Evolutionary conservation across 2,888 invertebrate species (phyloP), one percentile per base, ranked within the genome.

Genomic region (Andrena dorsata): DNA sequence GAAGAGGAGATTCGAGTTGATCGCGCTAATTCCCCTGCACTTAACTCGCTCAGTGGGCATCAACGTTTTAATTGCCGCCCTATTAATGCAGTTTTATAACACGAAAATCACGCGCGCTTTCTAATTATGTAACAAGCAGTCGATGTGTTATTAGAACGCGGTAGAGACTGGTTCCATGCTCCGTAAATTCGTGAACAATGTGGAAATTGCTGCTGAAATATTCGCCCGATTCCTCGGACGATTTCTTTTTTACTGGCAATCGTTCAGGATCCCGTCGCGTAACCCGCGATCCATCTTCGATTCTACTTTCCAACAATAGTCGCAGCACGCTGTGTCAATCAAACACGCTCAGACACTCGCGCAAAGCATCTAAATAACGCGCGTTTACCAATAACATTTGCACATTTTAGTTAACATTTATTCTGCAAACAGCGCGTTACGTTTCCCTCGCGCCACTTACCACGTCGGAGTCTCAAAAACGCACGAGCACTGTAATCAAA

Each of bases 91-190:
- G 88, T 91, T 91, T 91, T 91, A 90, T 91, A 91, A 89, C 87
- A 88, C 86, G 89, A 90, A 91, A 89, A 90, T 90, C 85, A 79
- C 82, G 86, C 73, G 83, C 90, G 89, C 93, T 93, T 93, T 93
- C 93, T 90, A 92, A 90, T 93, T 93, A 92, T 89, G 89, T 92
- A 93, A 93, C 89, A 73, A 88, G 86, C 82, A 87, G 89, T 88
- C 88, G 70, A 90, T 88, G 86, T 88, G 56, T 89, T 89, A 89
- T 91, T 91, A 89, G 87, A 90, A 90, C 85, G 85, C 83, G 84
- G 84, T 78, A 87, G 76, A 79, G 72, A 41, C 81, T 61, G 69
- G 49, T 75, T 82, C 85, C 82, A 91, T 92, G 91, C 90, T 89
- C 84, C 87, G 89, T 90, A 90, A 91, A 91, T 92, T 91, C 76